Conservation (phyloP, 1,140 invertebrate species). For the Lucilia sericata region DNA sequence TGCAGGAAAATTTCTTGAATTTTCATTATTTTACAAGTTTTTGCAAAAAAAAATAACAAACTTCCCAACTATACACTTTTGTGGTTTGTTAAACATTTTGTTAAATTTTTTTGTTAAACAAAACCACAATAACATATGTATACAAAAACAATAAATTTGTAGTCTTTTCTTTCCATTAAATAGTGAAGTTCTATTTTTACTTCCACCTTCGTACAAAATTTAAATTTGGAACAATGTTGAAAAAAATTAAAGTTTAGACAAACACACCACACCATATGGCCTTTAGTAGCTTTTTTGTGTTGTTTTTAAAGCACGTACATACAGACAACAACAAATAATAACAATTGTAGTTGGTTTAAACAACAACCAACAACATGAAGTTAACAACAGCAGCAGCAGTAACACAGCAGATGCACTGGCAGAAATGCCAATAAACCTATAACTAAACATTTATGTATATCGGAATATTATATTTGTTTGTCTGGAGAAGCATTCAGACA, state of each 20-base stretch:
- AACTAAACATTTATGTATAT: neutral
- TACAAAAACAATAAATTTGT: neutral
- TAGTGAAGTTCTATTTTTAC: neutral
- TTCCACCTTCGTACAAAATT: no score
- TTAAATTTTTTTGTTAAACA: neutral
- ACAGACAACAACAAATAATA: constrained; percentile 8
- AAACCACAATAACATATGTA: constrained; percentile 23
- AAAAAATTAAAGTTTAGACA: neutral
- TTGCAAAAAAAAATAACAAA: neutral
- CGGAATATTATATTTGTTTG: neutral
- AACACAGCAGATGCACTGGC: neutral
- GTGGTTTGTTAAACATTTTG: neutral
- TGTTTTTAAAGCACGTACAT: neutral
- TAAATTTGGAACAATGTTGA: no score
- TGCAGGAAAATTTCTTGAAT: neutral
- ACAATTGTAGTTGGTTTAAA: neutral
- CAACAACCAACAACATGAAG: neutral
- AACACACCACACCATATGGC: neutral
- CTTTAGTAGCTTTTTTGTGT: neutral
- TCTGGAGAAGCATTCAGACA: neutral
- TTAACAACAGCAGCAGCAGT: neutral
- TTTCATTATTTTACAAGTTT: no score
- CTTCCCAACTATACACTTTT: neutral
- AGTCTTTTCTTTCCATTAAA: neutral
- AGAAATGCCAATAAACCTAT: neutral